A percentile compares a stretch with the other conserved stretches of the same genome.
Evolutionary conservation across 1,140 invertebrate genomes (phyloP).

Genomic region (Formica selysi): DNA sequence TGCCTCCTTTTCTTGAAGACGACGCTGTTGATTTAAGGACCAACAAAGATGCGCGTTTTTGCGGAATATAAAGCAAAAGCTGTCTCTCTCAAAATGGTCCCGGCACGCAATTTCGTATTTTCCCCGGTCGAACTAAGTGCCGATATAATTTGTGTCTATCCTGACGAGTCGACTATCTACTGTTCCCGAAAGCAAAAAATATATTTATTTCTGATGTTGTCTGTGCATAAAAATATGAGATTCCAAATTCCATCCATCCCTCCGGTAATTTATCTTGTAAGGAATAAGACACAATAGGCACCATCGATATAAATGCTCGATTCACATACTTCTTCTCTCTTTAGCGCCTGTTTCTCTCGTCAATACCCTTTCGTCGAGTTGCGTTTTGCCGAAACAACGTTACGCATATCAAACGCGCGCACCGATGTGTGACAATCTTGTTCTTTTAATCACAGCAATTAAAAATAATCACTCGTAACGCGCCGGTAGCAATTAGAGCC

Average conservation of each 20-base stretch:
- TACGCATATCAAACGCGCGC: slow-evolving; percentile 69
- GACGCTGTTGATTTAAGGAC: slow-evolving; percentile 50
- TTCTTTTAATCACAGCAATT: slow-evolving; percentile 80
- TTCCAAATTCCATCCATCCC: not conserved
- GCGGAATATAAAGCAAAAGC: slow-evolving; percentile 38
- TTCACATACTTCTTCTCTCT: not conserved
- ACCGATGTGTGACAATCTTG: slow-evolving; percentile 71
- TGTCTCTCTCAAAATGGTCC: slow-evolving; percentile 18
- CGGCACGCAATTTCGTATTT: slow-evolving; percentile 29
- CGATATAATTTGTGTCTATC: slow-evolving; percentile 19
- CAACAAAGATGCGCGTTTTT: slow-evolving; percentile 47
- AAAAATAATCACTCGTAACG: slow-evolving; percentile 82
- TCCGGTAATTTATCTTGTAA: not conserved
- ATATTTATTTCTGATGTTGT: not conserved
- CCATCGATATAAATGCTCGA: not conserved
- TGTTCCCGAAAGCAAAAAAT: not conserved
- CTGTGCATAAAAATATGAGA: not conserved
- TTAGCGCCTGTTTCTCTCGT: slow-evolving; percentile 6
- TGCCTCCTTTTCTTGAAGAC: slow-evolving; percentile 26
- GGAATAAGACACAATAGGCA: slow-evolving; percentile 6
- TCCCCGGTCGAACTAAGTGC: not conserved
- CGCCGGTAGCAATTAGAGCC: slow-evolving; percentile 78
- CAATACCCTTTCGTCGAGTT: slow-evolving; percentile 21
- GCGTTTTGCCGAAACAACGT: not conserved
- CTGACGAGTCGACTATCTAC: not conserved